Evolutionary conservation across 2,888 invertebrate genomes (phyloP).

Genomic region (Caenorhabditis becei): DNA sequence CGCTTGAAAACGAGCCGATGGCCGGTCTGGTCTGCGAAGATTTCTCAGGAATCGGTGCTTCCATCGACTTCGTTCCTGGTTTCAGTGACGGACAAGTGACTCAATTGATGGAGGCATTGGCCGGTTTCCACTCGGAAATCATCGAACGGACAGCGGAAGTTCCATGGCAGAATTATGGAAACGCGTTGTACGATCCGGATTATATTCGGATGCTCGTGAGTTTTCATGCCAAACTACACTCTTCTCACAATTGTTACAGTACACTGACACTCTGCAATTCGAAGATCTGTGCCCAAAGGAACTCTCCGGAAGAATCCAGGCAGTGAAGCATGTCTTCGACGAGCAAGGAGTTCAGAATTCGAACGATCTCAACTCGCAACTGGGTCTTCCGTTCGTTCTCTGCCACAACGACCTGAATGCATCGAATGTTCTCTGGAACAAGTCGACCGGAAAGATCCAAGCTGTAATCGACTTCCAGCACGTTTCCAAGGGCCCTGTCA

Average conservation of each 20-base stretch:
- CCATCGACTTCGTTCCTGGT: constrained; percentile 50
- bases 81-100: constrained; percentile 34
- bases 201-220: constrained; percentile 53
- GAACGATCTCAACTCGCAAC: constrained; percentile 10
- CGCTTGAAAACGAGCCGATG: constrained; percentile 35
- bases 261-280: constrained; percentile 49
- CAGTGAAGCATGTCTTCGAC: constrained; percentile 39
- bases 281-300: constrained; percentile 42
- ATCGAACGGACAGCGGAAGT: constrained; percentile 15
- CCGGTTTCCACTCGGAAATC: constrained; percentile 42
- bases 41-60: constrained; percentile 26
- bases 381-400: constrained; percentile 42
- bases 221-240: not conserved
- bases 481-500: constrained; percentile 39
- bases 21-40: constrained; percentile 53
- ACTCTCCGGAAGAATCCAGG: constrained; percentile 40
- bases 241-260: constrained; percentile 22
- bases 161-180: constrained; percentile 34
- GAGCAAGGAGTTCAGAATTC: constrained; percentile 35
- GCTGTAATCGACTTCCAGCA: constrained; percentile 57
- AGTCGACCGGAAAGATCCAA: constrained; percentile 32
- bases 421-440: constrained; percentile 55
- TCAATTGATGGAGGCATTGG: constrained; percentile 39
- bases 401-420: constrained; percentile 56
- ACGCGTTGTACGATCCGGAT: constrained; percentile 35